Evolutionary conservation across 2,797 vertebrate species (phyloP), one percentile per base, ranked within the genome.

Genomic region (Petrocephalus schoutedeni): DNA sequence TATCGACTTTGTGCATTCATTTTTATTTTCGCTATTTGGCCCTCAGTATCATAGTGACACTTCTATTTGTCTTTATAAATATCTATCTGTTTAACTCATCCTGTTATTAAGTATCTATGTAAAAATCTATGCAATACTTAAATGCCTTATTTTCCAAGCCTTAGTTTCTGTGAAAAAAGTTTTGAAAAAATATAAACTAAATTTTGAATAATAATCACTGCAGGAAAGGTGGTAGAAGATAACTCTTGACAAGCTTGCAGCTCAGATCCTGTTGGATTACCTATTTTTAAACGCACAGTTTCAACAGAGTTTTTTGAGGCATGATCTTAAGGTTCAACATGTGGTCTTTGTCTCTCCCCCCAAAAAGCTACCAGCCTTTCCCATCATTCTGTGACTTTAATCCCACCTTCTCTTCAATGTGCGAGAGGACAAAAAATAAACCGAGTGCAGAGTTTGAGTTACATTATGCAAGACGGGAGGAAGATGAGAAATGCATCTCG

Each of bases 1-100:
- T 86, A 86, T 86, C 14, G 10, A 85, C 49, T 85, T 85, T 85
- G 23, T 51, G 54, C 82, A 57, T 85, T 51, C 21, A 56, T 56
- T n/a, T 77, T 41, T 85, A 85, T 56, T 54, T 85, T 32, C 1
- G 2, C 82, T 57, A 56, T 84, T 57, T 85, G 53, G 53, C 49
- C 53, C 82, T 2, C 82, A 56, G 82, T 56, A 85, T 28, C 53
- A 56, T 12, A 53, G 49, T 54, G 80, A 83, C n/a, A 16, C 19
- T 3, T 9, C 19, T 41, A 45, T 77, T 77, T 49, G 14, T 77
- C 36, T 77, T n/a, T 36, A 77, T 77, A 19, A 41, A 41, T 49
- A 49, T n/a, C n/a, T n/a, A 49, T 53, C 23, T 56, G 53, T 28
- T 28, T 85, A 56, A 57, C 28, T 28, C 56, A 85, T 85, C 8